Evolutionary conservation across 1,140 invertebrate species (phyloP).

Genomic region (Prorops nasuta): DNA sequence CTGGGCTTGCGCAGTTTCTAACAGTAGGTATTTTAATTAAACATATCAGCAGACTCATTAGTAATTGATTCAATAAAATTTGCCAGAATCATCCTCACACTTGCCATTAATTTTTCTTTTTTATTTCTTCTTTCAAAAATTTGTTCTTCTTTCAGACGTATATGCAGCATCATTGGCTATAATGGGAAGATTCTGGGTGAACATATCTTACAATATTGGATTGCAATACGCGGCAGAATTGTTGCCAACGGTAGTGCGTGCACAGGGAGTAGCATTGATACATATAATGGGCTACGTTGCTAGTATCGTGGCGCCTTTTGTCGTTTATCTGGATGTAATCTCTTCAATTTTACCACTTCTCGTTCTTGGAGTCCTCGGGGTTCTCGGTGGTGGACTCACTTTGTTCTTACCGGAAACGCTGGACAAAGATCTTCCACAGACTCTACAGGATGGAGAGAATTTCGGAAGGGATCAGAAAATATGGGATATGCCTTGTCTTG

Average conservation of each 20-base stretch:
- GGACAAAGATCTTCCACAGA: conserved; percentile 78
- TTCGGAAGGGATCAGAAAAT: conserved; percentile 77
- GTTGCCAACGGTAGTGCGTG: conserved; percentile 80
- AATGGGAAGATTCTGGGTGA: conserved; percentile 77
- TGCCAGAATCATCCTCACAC: too few relatives aligned
- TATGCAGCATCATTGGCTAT: conserved; percentile 72
- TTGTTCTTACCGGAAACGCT: conserved; percentile 81
- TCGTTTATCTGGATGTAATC: conserved; percentile 75
- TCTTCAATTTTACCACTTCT: conserved; percentile 69
- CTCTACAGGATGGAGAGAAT: conserved; percentile 78
- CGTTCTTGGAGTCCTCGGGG: conserved; percentile 71
- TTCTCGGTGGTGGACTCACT: conserved; percentile 70
- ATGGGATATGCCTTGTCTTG: conserved; percentile 76
- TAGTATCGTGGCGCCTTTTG: conserved; percentile 77
- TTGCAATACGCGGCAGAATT: conserved; percentile 86
- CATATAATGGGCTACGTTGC: conserved; percentile 85
- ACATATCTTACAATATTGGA: conserved; percentile 86
- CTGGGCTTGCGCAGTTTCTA: conserved; percentile 68
- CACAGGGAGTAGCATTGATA: conserved; percentile 79
- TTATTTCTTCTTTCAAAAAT: not conserved
- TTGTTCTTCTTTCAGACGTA: conserved; percentile 59
- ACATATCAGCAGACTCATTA: not conserved
- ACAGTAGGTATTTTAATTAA: not conserved
- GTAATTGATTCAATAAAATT: too few relatives aligned
- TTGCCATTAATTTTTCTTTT: too few relatives aligned